A percentile compares a stretch with the other conserved stretches of the same genome.
phyloP scores from a whole-genome alignment of 2,113 vertebrate species.

The Carassius gibelio region DNA sequence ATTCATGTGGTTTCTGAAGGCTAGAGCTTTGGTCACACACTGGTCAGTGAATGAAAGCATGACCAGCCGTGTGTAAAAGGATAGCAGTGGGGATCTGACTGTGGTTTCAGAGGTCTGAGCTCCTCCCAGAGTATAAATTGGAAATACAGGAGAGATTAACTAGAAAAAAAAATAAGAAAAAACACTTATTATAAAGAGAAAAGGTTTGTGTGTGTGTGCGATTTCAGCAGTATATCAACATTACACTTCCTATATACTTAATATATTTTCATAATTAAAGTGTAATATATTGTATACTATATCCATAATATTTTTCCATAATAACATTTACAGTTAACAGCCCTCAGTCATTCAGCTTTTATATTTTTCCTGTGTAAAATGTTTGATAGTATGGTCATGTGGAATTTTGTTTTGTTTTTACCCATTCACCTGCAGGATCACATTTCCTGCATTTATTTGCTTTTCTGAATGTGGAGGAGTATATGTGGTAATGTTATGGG shows the following conservation, averaged over 20 bases:
- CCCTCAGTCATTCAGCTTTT: not conserved
- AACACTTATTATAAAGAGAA: not conserved
- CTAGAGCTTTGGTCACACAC: not conserved
- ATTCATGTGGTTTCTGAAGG: slow-evolving; percentile 36
- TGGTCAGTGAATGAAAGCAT: slow-evolving; percentile 15
- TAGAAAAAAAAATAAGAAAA: not conserved
- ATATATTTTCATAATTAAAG: not conserved
- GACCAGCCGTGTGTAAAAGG: slow-evolving; percentile 31
- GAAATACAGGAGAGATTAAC: not conserved
- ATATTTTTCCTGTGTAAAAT: not conserved
- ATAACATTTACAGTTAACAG: not conserved
- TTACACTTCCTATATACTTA: not conserved
- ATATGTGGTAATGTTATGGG: slow-evolving; percentile 12
- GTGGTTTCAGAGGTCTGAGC: slow-evolving; percentile 24
- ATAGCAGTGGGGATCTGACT: slow-evolving; percentile 30
- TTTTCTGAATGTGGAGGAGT: slow-evolving; percentile 41
- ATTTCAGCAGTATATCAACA: not conserved
- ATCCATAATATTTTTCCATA: not conserved
- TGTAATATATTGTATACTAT: not conserved
- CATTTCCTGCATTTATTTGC: slow-evolving; percentile 44
- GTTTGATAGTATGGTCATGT: slow-evolving; percentile 5
- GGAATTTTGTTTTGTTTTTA: slow-evolving; percentile 44
- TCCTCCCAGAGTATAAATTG: slow-evolving; percentile 8
- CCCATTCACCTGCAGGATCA: slow-evolving; percentile 36
- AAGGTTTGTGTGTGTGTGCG: not conserved